Evolutionary conservation across 2,888 invertebrate species (phyloP).

Genomic region (Trypoxylon attenuatum): DNA sequence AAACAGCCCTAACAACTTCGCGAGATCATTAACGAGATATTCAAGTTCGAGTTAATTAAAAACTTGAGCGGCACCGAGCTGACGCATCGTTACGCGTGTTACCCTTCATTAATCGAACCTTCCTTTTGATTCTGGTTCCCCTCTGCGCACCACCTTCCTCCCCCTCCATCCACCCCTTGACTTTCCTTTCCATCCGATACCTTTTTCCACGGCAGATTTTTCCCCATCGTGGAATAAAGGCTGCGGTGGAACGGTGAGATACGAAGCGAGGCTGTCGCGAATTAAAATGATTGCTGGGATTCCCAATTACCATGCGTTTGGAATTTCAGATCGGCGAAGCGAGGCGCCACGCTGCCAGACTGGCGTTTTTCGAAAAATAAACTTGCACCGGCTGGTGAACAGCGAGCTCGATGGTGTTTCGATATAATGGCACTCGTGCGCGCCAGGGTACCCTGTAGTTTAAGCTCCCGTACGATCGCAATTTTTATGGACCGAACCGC

Average conservation of each 20-base stretch:
- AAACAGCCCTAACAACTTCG: too few relatives aligned
- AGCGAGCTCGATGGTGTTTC: neutral
- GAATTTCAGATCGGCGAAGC: slow-evolving; percentile 7
- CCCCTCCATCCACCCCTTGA: too few relatives aligned
- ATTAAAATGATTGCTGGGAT: slow-evolving; percentile 11
- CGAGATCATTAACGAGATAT: slow-evolving; percentile 9
- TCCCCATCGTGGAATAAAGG: neutral
- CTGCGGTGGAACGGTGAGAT: neutral
- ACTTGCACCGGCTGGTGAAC: neutral
- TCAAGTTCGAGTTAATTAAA: slow-evolving; percentile 26
- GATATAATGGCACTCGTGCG: neutral
- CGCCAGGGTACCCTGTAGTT: too few relatives aligned
- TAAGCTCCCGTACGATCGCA: too few relatives aligned
- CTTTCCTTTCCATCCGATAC: too few relatives aligned
- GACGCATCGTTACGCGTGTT: neutral
- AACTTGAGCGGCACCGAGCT: neutral
- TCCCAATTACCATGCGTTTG: slow-evolving; percentile 7
- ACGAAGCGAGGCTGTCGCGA: neutral
- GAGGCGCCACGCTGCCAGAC: neutral
- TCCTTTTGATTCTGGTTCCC: too few relatives aligned
- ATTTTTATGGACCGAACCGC: too few relatives aligned
- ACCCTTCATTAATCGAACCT: slow-evolving; percentile 4
- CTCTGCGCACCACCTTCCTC: too few relatives aligned
- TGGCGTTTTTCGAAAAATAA: neutral
- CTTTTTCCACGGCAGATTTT: too few relatives aligned